Percentiles rank a stretch among this genome's conserved stretches.
Evolutionary conservation across 2,888 invertebrate genomes (phyloP).

Genomic region (Xylota segnis): DNA sequence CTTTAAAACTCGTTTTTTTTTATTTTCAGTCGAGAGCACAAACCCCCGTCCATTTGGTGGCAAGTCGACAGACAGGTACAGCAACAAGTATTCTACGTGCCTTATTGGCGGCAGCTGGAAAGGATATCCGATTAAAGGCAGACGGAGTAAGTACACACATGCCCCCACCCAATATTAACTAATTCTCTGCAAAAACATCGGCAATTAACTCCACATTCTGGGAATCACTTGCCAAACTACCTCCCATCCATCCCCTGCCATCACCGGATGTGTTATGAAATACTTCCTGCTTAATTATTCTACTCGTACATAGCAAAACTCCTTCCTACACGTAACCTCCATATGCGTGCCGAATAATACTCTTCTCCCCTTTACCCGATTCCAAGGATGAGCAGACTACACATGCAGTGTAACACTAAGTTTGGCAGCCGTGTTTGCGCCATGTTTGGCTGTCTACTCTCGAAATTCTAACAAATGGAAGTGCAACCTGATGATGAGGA

Average conservation of each 20-base stretch:
- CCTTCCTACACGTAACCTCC: not conserved
- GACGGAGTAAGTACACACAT: constrained; percentile 93
- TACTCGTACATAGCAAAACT: constrained; percentile 25
- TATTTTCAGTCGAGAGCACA: constrained; percentile 92
- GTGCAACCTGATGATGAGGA: constrained; percentile 71
- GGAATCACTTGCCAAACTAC: constrained; percentile 34
- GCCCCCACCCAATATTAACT: constrained; percentile 31
- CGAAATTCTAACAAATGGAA: constrained; percentile 60
- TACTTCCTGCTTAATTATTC: constrained; percentile 48
- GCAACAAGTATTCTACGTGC: constrained; percentile 96
- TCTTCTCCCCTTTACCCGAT: not conserved
- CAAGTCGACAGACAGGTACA: constrained; percentile 95
- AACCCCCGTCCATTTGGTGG: constrained; percentile 97
- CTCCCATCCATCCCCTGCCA: not conserved
- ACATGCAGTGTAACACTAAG: constrained; percentile 51
- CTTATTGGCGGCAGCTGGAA: constrained; percentile 94
- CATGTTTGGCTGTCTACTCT: constrained; percentile 73
- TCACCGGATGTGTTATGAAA: constrained; percentile 52
- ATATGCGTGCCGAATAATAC: constrained; percentile 42
- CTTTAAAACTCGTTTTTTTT: not conserved
- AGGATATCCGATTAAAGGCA: constrained; percentile 93
- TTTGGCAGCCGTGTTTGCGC: constrained; percentile 68
- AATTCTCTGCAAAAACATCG: constrained; percentile 34
- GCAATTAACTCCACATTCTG: constrained; percentile 65
- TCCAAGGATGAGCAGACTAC: constrained; percentile 39